Percentiles rank a stretch among this genome's conserved stretches.
Conservation (phyloP, 2,888 invertebrate species). For the Watsonalla binaria region DNA sequence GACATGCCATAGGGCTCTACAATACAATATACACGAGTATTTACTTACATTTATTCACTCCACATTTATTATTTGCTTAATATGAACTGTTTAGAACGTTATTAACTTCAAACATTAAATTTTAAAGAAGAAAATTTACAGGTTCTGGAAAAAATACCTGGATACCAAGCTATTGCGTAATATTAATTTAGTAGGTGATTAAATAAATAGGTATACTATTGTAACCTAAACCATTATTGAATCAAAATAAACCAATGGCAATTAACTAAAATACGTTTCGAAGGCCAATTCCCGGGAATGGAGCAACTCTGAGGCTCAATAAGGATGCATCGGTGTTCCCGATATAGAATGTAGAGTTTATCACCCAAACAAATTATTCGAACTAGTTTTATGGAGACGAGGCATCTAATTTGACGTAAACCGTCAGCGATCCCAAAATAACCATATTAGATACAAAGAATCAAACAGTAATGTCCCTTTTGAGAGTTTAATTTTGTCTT, state of each 20-base stretch:
- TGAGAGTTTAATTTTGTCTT: background rate
- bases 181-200: too few species aligned
- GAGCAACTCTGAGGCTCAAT: conserved; percentile 39
- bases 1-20: background rate
- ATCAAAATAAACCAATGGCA: too few species aligned
- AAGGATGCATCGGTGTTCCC: conserved; percentile 51
- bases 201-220: too few species aligned
- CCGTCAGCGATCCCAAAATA: conserved; percentile 41
- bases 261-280: background rate
- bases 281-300: background rate
- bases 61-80: background rate
- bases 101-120: background rate
- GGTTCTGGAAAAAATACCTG: too few species aligned
- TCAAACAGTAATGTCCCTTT: background rate
- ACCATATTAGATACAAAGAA: conserved; percentile 20
- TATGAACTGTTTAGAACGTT: background rate
- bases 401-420: conserved; percentile 50
- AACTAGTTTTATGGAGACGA: conserved; percentile 61
- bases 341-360: conserved; percentile 65
- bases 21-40: background rate
- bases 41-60: background rate
- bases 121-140: too few species aligned
- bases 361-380: conserved; percentile 62
- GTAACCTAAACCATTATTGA: too few species aligned
- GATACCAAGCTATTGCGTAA: too few species aligned